Base-by-base conservation (phyloP, 2,888 invertebrate species). In the Pseudolycoriella hygida region DNA sequence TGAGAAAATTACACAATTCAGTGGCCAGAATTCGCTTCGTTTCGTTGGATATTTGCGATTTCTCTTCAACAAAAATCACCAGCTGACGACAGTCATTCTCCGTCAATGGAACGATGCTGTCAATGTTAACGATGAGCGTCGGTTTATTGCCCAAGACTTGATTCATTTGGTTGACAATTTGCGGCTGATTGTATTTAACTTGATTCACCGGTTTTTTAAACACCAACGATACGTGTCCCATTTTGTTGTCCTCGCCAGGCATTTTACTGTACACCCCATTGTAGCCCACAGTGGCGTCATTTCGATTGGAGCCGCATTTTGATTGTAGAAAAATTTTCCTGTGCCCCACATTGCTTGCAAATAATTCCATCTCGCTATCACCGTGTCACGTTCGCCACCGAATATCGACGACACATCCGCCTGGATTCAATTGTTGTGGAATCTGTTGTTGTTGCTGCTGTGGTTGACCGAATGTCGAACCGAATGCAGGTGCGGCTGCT, bases 341-440 rank as follows among this genome's bases (percentile, higher is more conserved):
- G 62, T 60, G 14, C 66, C 66, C 64, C 64, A 65, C 59, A 62
- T 58, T n/a, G 66, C 63, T 64, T 96, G 94, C 42, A 97, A 68
- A 56, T 92, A 80, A 63, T 98, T 98, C 84, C 93, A 93, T 59
- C 87, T 85, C 2, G 90, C 89, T 25, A 98, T 71, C 20, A 92
- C 83, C 48, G 81, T 80, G 60, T 98, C 97, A 31, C 96, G 71
- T 59, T 98, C 97, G 61, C 98, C 97, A 14, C 90, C 90, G 60
- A 86, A 97, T 42, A 96, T 75, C 43, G 77, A 78, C 75, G 39
- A 85, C 68, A 0, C 79, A 78, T 56, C 83, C 82, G 32, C 77
- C 73, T 0, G 78, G 72, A 48, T 74, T 74, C 2, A 71, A 59
- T 30, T 69, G 72, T 48, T 69, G 69, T 41, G 69, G 71, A 45